Evolutionary conservation across 2,888 invertebrate genomes (phyloP), one percentile per base, ranked within the genome.

Genomic region (Chloroclystis v-ata): DNA sequence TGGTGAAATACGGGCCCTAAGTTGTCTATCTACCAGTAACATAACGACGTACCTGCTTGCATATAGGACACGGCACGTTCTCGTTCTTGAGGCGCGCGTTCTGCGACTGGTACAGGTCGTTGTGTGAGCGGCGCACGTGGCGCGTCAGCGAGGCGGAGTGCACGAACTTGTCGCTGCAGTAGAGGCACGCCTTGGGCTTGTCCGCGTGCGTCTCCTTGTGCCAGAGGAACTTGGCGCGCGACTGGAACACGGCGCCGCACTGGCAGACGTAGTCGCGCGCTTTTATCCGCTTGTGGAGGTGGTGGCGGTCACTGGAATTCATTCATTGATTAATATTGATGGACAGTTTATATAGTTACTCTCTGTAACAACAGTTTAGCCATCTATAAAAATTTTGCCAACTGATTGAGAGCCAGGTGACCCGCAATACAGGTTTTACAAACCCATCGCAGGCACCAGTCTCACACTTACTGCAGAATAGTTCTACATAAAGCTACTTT

Each of bases 121-220:
- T 93, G 78, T 96, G 96, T 2, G 94, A 90, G 48, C 94, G 89
- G 0, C 95, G 90, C 82, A 95, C 93, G 82, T 97, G 97, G 2
- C 96, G 88, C 1, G 95, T 94, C 59, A 97, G 87, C 63, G 94
- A 94, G 5, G 95, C 92, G 61, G 91, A 90, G 82, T 96, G 95
- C 52, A 95, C 91, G 78, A 96, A 97, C 66, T 95, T 93, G 82
- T 96, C 95, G 68, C 92, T 93, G 83, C 97, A 97, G 71, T 94
- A 92, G 2, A 91, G 90, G 78, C 97, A 97, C 35, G 94, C 92
- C 25, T 96, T 95, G 69, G 92, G 92, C 20, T 90, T 88, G 51
- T 94, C 95, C 4, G 50, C 50, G 82, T 96, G 96, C 3, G 93
- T 93, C 80, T 96, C 96, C 67, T 92, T 91, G 82, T 97, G 96